Evolutionary conservation across 1,140 invertebrate species (phyloP).

Genomic region (Penaeus indicus): DNA sequence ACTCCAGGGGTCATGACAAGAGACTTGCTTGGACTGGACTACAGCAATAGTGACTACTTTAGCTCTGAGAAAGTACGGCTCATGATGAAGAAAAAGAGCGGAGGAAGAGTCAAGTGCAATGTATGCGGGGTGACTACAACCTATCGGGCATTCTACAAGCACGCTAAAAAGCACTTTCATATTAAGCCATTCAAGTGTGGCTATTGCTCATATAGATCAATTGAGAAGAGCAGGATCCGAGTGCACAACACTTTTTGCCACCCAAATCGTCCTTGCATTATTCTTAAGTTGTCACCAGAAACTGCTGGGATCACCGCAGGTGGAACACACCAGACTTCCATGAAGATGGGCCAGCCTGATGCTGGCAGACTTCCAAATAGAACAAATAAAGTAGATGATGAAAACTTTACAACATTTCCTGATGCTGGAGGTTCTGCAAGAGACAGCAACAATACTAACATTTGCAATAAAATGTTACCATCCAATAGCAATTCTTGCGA

Average conservation of each 20-base stretch:
- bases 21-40: slow-evolving; percentile 19
- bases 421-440: no score
- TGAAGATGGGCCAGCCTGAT: no score
- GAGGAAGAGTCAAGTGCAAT: slow-evolving; percentile 33
- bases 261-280: slow-evolving; percentile 22
- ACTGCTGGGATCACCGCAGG: not conserved
- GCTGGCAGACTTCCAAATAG: no score
- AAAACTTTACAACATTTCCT: no score
- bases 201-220: slow-evolving; percentile 50
- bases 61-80: slow-evolving; percentile 35
- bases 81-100: slow-evolving; percentile 47
- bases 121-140: slow-evolving; percentile 42
- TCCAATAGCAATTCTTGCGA: no score
- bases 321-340: no score
- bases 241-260: slow-evolving; percentile 50
- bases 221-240: slow-evolving; percentile 52
- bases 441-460: no score
- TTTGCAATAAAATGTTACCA: no score
- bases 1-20: slow-evolving; percentile 25
- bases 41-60: slow-evolving; percentile 49
- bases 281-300: slow-evolving; percentile 48
- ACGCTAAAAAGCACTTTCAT: slow-evolving; percentile 48
- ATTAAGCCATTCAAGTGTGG: slow-evolving; percentile 52
- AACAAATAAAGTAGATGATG: no score
- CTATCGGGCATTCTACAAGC: slow-evolving; percentile 49